Base-by-base conservation (phyloP, 2,888 invertebrate species). In the Ophioninae sp. region DNA sequence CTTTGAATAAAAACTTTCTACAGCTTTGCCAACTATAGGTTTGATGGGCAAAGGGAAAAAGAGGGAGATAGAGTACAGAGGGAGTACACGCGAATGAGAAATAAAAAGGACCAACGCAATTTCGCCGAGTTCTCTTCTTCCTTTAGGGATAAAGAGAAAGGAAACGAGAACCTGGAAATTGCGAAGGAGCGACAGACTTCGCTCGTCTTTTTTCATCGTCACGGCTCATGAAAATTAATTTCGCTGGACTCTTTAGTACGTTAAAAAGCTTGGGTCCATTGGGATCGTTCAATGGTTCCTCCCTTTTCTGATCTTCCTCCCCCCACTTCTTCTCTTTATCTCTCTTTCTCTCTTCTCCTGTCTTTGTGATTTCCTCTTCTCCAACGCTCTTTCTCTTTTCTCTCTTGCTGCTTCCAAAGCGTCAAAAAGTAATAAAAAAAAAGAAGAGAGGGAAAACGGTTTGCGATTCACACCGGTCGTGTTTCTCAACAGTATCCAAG, bases 201-300 rank as follows among this genome's bases (percentile, higher is more conserved):
- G 68, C 59, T 69, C 20, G 20, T 61, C 56, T 21, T 75, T 74
- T 72, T 68, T 67, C 62, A 23, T 62, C 75, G 30, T 72, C 30
- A 30, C 73, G 65, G 59, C 72, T 67, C 73, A 59, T 78, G 83
- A 84, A 81, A 81, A 83, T 83, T 83, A 83, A 83, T 83, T 83
- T 59, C 78, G 10, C 74, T 44, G 10, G 41, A 72, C 64, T 64
- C 70, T 79, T 72, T 79, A 57, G 39, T n/a, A 70, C 70, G 62
- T 79, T 64, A 72, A 70, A 77, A 82, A 70, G 64, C n/a, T 50
- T 65, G 56, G 59, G 70, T 64, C 68, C 64, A 62, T 67, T 23
- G 72, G 72, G 64, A 74, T 62, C 68, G 74, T 41, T 73, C 79
- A 65, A 21, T 57, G 50, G 13, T 50, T 50, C 23, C 59, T 70